phyloP scores from a whole-genome alignment of 2,797 vertebrate genomes.

The Ceryle rudis region DNA sequence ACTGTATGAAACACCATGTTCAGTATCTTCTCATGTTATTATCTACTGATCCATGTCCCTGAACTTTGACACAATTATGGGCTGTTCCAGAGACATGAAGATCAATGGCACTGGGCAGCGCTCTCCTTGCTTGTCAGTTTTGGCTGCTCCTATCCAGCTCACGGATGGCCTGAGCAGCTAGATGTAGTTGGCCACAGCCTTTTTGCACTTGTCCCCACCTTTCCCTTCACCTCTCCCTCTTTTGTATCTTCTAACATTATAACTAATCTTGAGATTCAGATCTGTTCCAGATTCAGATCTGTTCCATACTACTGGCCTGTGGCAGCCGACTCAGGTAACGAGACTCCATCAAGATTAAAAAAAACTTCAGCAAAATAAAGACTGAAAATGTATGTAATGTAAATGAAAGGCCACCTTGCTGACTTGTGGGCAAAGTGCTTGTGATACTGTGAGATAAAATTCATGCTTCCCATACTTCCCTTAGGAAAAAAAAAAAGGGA shows the following conservation, averaged over 20 bases:
- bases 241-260: rapidly evolving
- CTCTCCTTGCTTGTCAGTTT: not conserved
- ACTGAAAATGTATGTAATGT: not conserved
- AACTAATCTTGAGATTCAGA: not conserved
- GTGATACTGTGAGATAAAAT: slow-evolving; percentile 24
- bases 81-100: not conserved
- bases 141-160: not conserved
- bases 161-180: not conserved
- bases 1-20: not conserved
- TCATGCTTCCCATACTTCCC: not conserved
- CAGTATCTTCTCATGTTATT: not conserved
- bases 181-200: rapidly evolving
- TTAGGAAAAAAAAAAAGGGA: not conserved
- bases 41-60: rapidly evolving
- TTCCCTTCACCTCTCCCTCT: not conserved
- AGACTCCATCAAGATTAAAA: not conserved
- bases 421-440: not conserved
- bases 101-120: not conserved
- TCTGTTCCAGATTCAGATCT: not conserved
- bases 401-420: not conserved
- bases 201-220: not conserved
- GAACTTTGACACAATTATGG: not conserved
- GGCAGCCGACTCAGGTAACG: not conserved
- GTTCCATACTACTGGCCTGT: not conserved
- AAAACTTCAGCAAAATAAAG: not conserved